Conservation (phyloP, 1,140 invertebrate genomes). For the Phortica variegata region DNA sequence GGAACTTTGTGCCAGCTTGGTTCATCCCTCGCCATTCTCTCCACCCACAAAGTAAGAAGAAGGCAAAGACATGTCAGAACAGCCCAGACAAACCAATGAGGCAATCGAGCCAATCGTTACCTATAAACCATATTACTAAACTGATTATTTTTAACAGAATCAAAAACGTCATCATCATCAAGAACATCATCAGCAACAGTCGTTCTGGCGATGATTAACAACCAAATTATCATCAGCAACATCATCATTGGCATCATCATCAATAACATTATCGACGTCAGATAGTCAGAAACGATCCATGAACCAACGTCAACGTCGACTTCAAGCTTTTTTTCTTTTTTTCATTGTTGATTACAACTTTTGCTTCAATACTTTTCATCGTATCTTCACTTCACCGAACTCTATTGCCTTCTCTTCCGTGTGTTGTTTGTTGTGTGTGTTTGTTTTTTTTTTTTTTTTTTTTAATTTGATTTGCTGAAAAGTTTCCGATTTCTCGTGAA, state of each 20-base stretch:
- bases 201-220: no score
- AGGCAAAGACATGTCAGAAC: conserved; percentile 26
- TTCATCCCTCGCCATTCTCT: neutral
- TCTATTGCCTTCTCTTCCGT: conserved; percentile 2
- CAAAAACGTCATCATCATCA: no score
- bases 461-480: conserved; percentile 53
- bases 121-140: conserved; percentile 32
- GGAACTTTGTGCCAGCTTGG: no score
- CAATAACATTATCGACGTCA: no score
- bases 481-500: conserved; percentile 53
- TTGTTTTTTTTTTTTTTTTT: conserved; percentile 25
- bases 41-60: conserved; percentile 16
- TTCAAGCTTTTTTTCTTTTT: no score
- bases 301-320: no score
- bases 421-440: conserved; percentile 9
- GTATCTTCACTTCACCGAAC: no score
- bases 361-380: no score
- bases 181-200: no score
- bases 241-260: conserved; percentile 3
- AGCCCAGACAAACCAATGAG: conserved; percentile 10
- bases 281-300: no score
- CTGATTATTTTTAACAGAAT: conserved; percentile 55
- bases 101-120: conserved; percentile 21
- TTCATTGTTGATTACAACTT: no score
- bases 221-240: conserved; percentile 29